Evolutionary conservation across 2,888 invertebrate species (phyloP), one percentile per base, ranked within the genome.

Genomic region (Celastrina argiolus): DNA sequence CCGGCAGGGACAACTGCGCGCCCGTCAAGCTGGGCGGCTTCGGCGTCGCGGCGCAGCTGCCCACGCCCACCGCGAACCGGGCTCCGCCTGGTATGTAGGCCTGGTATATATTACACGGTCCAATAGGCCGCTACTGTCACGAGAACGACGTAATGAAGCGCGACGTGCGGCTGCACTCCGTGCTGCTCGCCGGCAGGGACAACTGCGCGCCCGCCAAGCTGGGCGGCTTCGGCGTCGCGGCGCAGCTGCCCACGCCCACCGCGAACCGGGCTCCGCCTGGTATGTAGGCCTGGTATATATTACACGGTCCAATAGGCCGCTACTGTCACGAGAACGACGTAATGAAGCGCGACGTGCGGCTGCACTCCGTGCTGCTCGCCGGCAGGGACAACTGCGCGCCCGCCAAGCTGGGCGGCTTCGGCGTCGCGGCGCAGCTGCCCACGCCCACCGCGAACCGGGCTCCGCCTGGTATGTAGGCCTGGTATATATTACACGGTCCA

Each of bases 301-400:
- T n/a, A n/a, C n/a, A n/a, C n/a, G n/a, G n/a, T n/a, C n/a, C n/a
- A n/a, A n/a, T n/a, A n/a, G n/a, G n/a, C 65, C 94, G 97, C 77
- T 99, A 99, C 92, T 99, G 99, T 84, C 99, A 99, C 89, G 98
- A 98, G 85, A 98, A 98, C 84, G 97, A 98, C 88, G 98, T 99
- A 76, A 96, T 99, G 77, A 99, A 99, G 87, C 94, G 99, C 71
- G 99, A 99, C 89, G 96, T 99, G 74, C 95, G 99, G 77, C 99
- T 99, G 10, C 99, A 99, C 80, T 99, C 98, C 92, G 97, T 99
- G 64, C 93, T 99, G 64, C 91, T 99, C 68, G 98, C 99, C 45
- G 98, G 97, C 67, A 95, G 97, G 74, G 99, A 99, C 84, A 99
- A 99, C 91, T 99, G 98, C 64, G 99, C 99, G 39, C 99, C 99